phyloP scores from a whole-genome alignment of 2,888 invertebrate species.

The Ormyrus pomaceus region DNA sequence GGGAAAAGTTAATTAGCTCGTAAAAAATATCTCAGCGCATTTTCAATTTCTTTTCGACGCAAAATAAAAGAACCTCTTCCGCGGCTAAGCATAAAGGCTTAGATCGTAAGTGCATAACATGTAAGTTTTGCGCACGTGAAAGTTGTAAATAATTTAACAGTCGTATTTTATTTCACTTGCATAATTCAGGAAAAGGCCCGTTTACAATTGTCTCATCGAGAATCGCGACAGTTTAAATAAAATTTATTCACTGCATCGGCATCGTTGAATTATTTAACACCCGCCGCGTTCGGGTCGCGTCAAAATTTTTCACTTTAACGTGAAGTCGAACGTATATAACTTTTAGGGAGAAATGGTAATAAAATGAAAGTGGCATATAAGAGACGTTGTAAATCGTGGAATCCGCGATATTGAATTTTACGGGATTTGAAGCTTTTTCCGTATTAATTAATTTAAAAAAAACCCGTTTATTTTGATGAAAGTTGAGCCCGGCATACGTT shows the following conservation, averaged over 20 bases:
- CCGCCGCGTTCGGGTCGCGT: not conserved
- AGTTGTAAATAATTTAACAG: constrained; percentile 31
- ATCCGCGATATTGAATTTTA: no score
- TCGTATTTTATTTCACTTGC: constrained; percentile 22
- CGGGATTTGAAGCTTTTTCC: no score
- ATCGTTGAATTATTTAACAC: constrained; percentile 32
- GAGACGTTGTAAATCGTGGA: no score
- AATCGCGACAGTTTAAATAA: not conserved
- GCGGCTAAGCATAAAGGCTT: not conserved
- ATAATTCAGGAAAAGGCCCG: constrained; percentile 10
- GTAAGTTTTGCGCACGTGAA: constrained; percentile 18
- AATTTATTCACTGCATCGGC: constrained; percentile 2
- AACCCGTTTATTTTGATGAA: no score
- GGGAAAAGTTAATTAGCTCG: constrained; percentile 1
- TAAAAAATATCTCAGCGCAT: not conserved
- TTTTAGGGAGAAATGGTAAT: no score
- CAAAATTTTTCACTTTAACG: constrained; percentile 8
- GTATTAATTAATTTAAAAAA: no score
- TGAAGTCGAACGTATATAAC: not conserved
- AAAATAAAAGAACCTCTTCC: not conserved
- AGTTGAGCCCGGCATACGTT: no score
- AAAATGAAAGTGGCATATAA: no score
- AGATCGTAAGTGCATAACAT: not conserved
- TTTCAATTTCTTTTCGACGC: no score
- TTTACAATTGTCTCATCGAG: not conserved